These are phyloP conservation scores for Octomys mimax DNA, from an alignment of 2,797 vertebrate genomes.

Conservation along the genomic window DNA sequence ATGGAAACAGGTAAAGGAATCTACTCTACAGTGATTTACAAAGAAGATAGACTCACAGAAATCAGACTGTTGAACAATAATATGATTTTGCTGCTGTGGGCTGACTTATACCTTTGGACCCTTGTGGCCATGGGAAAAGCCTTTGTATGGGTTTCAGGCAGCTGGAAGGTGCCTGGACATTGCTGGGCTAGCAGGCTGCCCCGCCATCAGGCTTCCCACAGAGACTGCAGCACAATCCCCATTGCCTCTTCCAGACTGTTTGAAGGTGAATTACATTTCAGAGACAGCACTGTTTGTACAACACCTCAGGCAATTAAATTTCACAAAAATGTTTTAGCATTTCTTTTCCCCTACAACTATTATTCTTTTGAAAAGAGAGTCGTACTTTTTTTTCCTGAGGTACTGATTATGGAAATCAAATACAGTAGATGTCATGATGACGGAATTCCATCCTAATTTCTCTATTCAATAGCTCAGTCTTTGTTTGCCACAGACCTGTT, in stretches of 20 bases:
- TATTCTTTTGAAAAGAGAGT: conserved; percentile 48
- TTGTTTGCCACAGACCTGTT: conserved; percentile 56
- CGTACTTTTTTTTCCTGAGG: not conserved
- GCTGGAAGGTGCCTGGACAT: not conserved
- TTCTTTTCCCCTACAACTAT: conserved; percentile 40
- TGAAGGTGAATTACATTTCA: conserved; percentile 34
- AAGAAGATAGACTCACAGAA: conserved; percentile 11
- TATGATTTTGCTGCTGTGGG: conserved; percentile 41
- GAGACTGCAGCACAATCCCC: not conserved
- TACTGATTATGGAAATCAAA: conserved; percentile 72
- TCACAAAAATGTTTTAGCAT: conserved; percentile 41
- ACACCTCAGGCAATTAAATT: conserved; percentile 35
- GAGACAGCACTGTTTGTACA: conserved; percentile 29
- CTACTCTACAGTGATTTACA: not conserved
- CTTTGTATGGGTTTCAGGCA: not conserved
- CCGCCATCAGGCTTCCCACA: not conserved
- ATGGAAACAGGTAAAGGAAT: conserved; percentile 63
- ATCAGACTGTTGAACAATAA: not conserved
- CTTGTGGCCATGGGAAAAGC: not conserved
- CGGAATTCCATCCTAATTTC: conserved; percentile 57
- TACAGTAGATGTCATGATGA: conserved; percentile 53
- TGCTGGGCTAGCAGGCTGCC: fast-evolving
- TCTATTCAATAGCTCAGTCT: conserved; percentile 72
- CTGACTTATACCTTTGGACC: conserved; percentile 6
- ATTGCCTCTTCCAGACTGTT: not conserved